Percentiles rank a stretch among this genome's conserved stretches.
phyloP scores from a whole-genome alignment of 2,888 invertebrate genomes.

The Danaus chrysippus region DNA sequence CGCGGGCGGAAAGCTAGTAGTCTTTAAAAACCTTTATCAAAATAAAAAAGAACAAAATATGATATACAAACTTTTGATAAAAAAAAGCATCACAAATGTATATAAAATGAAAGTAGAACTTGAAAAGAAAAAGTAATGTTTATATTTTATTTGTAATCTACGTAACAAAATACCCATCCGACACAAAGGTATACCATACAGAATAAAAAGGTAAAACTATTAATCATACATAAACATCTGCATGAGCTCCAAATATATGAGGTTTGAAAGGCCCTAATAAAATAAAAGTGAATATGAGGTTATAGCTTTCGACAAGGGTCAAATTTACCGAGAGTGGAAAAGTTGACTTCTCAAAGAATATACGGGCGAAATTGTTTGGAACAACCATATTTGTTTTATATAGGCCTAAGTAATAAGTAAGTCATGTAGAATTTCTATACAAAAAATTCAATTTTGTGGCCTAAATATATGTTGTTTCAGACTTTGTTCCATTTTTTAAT shows the following conservation, averaged over 20 bases:
- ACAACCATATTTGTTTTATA: constrained; percentile 29
- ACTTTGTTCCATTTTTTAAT: too few relatives aligned
- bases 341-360: constrained; percentile 17
- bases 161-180: too few relatives aligned
- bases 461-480: background rate
- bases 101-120: too few relatives aligned
- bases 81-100: too few relatives aligned
- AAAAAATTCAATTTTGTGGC: background rate
- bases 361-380: constrained; percentile 21
- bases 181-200: background rate
- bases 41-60: too few relatives aligned
- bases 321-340: constrained; percentile 12
- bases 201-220: constrained; percentile 4
- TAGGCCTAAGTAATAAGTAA: constrained; percentile 15
- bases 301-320: constrained; percentile 17
- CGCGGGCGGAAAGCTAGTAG: too few relatives aligned
- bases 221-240: background rate
- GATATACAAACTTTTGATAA: too few relatives aligned
- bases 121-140: too few relatives aligned
- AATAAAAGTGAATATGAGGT: constrained; percentile 15
- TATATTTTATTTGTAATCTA: too few relatives aligned
- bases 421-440: background rate
- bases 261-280: constrained; percentile 15
- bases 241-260: constrained; percentile 5
- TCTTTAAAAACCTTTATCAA: too few relatives aligned